Evolutionary conservation across 64 coral and sea anemone species (phyloP).

Genomic region (Orbicella faveolata): DNA sequence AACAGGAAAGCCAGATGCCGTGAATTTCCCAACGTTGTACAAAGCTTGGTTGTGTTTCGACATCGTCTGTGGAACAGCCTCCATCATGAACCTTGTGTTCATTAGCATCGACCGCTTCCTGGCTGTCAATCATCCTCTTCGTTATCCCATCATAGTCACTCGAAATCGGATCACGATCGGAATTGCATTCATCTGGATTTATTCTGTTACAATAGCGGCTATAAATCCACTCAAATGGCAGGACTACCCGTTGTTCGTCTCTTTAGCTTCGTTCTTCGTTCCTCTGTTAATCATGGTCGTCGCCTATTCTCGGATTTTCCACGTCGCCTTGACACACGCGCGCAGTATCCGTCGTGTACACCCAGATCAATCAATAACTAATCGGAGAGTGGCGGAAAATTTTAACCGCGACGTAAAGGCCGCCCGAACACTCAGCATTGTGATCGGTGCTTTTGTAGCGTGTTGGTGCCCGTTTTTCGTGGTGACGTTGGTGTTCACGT

Average conservation of each 20-base stretch:
- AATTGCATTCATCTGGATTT: constrained; percentile 63
- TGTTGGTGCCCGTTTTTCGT: constrained; percentile 84
- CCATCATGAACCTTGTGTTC: constrained; percentile 81
- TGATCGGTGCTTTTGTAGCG: constrained; percentile 56
- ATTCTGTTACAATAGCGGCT: constrained; percentile 55
- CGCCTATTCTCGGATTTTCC: constrained; percentile 74
- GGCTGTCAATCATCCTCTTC: constrained; percentile 54
- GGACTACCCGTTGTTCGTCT: constrained; percentile 58
- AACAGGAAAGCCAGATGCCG: constrained; percentile 41
- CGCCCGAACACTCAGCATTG: constrained; percentile 68
- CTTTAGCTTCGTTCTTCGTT: constrained; percentile 64
- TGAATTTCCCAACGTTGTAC: constrained; percentile 41
- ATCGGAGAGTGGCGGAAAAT: not conserved
- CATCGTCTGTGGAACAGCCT: constrained; percentile 68
- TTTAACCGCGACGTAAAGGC: constrained; percentile 67
- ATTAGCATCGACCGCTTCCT: constrained; percentile 72
- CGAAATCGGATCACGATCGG: constrained; percentile 24
- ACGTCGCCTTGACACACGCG: constrained; percentile 58
- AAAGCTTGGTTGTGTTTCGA: constrained; percentile 66
- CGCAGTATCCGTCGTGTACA: constrained; percentile 58
- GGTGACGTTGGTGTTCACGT: constrained; percentile 31
- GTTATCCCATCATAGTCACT: constrained; percentile 60
- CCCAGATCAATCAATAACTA: constrained; percentile 2
- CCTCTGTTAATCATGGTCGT: constrained; percentile 59
- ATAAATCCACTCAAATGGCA: constrained; percentile 45